Evolutionary conservation across 2,888 invertebrate species (phyloP), one percentile per base, ranked within the genome.

Genomic region (Clistopyga incitator): DNA sequence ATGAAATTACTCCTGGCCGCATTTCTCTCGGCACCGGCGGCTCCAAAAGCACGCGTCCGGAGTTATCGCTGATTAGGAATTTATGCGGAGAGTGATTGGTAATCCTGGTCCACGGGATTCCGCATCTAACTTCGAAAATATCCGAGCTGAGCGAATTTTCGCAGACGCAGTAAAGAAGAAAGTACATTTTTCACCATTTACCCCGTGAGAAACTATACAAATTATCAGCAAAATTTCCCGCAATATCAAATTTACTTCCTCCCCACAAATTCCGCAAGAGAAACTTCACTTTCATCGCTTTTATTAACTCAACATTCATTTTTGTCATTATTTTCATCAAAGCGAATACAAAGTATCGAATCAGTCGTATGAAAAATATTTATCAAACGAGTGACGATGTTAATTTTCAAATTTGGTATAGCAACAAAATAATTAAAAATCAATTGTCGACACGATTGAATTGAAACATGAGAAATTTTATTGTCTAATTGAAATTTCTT

Each of bases 11-110:
- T 47, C 61, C 72, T 52, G 68, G 67, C 50, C 42, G 65, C 78
- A 70, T 68, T 78, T 75, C 81, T 65, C 72, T 20, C 23, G 47
- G 34, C 71, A n/a, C 68, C 59, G 45, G 34, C 47, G 18, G 50
- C 38, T 18, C 29, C 75, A 29, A 34, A 15, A 56, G 10, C 45
- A 56, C 34, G 34, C 20, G 4, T 56, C 13, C 10, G 4, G 45
- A 45, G 34, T 47, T 82, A 64, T 74, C 70, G 71, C 70, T 76
- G 77, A 81, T 84, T 83, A 82, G 84, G 84, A 83, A 86, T 85
- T 81, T 76, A 80, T 86, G 71, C 77, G 65, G 38, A 68, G 47
- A 71, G 64, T 76, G 67, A 76, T 20, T 52, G 71, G 15, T 42
- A 52, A 68, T 29, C 25, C 29, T n/a, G 13, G 15, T n/a, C 47